Evolutionary conservation across 2,888 invertebrate genomes (phyloP).

Genomic region (Azorinus chamasolen): DNA sequence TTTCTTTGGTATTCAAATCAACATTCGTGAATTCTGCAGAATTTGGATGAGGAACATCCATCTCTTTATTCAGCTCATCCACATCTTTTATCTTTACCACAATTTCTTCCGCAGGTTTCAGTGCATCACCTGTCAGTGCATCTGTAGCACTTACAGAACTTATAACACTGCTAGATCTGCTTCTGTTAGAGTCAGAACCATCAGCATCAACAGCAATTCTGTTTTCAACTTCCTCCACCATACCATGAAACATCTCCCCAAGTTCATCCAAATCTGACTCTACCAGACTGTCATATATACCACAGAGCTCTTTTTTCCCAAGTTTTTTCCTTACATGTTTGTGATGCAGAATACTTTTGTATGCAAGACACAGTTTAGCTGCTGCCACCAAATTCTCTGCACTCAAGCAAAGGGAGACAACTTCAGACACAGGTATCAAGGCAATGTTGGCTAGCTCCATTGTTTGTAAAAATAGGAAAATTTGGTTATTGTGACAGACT

Average conservation of each 20-base stretch:
- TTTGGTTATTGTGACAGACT: constrained; percentile 60
- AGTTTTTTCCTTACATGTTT: constrained; percentile 53
- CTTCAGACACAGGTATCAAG: constrained; percentile 65
- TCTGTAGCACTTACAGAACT: constrained; percentile 16
- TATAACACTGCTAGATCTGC: constrained; percentile 55
- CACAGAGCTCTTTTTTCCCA: constrained; percentile 33
- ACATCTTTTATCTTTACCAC: no score
- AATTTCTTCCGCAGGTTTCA: not conserved
- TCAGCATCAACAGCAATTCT: constrained; percentile 42
- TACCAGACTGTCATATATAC: constrained; percentile 44
- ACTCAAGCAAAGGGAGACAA: constrained; percentile 54
- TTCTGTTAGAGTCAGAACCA: constrained; percentile 41
- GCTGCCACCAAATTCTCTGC: constrained; percentile 53
- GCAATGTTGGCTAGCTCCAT: constrained; percentile 70
- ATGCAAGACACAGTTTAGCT: constrained; percentile 58
- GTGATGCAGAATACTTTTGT: constrained; percentile 46
- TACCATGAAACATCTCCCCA: constrained; percentile 32
- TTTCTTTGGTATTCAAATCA: not conserved
- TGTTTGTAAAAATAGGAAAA: constrained; percentile 72
- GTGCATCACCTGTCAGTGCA: not conserved
- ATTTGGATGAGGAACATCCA: no score
- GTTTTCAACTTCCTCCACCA: constrained; percentile 38
- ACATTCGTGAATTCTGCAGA: no score
- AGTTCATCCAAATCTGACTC: constrained; percentile 27
- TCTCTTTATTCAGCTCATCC: no score